Evolutionary conservation across 2,797 vertebrate species (phyloP).

Genomic region (Coendou prehensilis): DNA sequence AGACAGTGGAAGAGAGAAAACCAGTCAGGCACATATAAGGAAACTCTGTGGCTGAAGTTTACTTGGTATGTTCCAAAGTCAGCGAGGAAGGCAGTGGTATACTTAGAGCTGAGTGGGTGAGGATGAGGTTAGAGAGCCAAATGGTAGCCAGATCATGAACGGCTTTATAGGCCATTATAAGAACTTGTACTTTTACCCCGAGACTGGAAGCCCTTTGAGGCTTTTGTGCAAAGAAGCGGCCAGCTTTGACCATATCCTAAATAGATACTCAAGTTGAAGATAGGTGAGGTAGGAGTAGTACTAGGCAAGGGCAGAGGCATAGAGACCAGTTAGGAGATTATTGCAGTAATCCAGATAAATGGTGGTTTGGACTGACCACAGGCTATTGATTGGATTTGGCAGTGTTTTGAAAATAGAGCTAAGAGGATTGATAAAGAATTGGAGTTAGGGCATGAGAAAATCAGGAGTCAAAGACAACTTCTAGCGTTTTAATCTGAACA

Average conservation of each 20-base stretch:
- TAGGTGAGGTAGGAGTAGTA: not conserved
- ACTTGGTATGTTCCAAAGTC: not conserved
- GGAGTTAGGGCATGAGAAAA: not conserved
- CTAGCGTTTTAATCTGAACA: conserved; percentile 6
- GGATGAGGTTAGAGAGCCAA: not conserved
- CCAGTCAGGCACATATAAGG: rapidly evolving
- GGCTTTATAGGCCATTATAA: not conserved
- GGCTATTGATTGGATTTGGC: not conserved
- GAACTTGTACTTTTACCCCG: not conserved
- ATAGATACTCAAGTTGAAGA: not conserved
- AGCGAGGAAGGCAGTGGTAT: not conserved
- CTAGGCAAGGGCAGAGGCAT: not conserved
- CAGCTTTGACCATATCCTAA: not conserved
- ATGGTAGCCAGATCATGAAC: not conserved
- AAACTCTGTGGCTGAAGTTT: not conserved
- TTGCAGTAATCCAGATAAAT: not conserved
- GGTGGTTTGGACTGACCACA: not conserved
- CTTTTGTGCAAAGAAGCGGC: not conserved
- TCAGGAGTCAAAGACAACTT: not conserved
- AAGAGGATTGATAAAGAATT: conserved; percentile 21
- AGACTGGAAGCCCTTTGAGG: not conserved
- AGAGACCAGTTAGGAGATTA: not conserved
- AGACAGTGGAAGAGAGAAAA: not conserved
- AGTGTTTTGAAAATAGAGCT: conserved; percentile 18
- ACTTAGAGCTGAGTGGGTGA: not conserved